phyloP scores from a whole-genome alignment of 2,888 invertebrate species.

The Scrobipalpa atriplicella region DNA sequence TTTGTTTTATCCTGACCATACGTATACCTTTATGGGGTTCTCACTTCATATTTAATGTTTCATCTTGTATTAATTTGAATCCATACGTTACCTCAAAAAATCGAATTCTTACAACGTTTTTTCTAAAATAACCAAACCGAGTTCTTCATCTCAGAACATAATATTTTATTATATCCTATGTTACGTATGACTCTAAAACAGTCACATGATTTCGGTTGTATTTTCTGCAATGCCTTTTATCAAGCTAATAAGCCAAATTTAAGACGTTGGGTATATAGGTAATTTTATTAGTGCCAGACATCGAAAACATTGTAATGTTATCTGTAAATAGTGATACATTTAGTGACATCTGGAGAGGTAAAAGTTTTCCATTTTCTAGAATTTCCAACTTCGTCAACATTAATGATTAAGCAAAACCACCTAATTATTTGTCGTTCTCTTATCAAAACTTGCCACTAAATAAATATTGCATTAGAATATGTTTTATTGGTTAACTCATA shows the following conservation, averaged over 20 bases:
- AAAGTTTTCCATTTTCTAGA: not conserved
- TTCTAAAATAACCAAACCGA: no score
- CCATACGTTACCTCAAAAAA: no score
- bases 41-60: no score
- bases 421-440: not conserved
- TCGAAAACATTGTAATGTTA: not conserved
- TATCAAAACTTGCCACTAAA: conserved; percentile 1
- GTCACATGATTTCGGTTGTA: not conserved
- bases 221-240: not conserved
- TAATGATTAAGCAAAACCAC: not conserved
- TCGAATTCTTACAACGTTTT: no score
- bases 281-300: not conserved
- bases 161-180: no score
- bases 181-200: not conserved
- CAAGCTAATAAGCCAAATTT: not conserved
- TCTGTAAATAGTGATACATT: not conserved
- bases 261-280: not conserved
- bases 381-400: not conserved
- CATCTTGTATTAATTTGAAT: no score
- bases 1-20: no score
- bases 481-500: conserved; percentile 2
- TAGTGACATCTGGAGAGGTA: not conserved
- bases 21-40: no score
- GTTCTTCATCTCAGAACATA: no score
- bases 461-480: conserved; percentile 9